Base-by-base conservation (phyloP, 2,797 vertebrate species). In the Acrocephalus scirpaceus region DNA sequence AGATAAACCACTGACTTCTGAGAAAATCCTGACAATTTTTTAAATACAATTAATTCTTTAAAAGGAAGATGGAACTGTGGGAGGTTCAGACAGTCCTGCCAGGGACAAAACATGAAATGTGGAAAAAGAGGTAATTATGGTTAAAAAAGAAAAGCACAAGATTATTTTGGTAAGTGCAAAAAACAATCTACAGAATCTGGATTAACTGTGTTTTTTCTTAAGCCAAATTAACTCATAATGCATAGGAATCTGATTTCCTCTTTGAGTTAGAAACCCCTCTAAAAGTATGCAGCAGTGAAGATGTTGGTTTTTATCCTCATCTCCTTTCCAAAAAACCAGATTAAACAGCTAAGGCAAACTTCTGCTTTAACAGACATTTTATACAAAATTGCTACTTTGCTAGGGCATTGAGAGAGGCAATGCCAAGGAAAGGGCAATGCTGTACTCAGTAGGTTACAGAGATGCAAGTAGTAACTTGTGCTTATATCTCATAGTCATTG, bases 401-500 rank as follows among this genome's bases (percentile, higher is more conserved):
- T 29, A 16, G 3, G 3, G 22, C 19, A 16, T 0, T 20, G 22
- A 67, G 20, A 23, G 22, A 16, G 22, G 56, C 14, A 34, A 16
- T 34, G 56, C n/a, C 4, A 73, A 67, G 1, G 20, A 66, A 72
- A 72, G 2, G 8, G 21, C 17, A 85, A 20, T 32, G 16, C 11
- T 38, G 15, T 8, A 54, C 51, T 34, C 7, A 6, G 7, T 36
- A 57, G 13, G 22, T 53, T 40, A 75, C 6, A 81, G 34, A 69
- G 23, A 38, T 1, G 2, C 5, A 62, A 75, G 26, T 1, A 65
- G n/a, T 0, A 3, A 44, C 20, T 54, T 50, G 45, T 0, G 5
- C 11, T 51, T n/a, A 7, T 62, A 36, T 32, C 42, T 74, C 54
- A 75, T 3, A 72, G 27, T 2, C 17, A 34, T 22, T 69, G 19